Evolutionary conservation across 1,140 invertebrate species (phyloP).

Genomic region (Rhopalosiphum padi): DNA sequence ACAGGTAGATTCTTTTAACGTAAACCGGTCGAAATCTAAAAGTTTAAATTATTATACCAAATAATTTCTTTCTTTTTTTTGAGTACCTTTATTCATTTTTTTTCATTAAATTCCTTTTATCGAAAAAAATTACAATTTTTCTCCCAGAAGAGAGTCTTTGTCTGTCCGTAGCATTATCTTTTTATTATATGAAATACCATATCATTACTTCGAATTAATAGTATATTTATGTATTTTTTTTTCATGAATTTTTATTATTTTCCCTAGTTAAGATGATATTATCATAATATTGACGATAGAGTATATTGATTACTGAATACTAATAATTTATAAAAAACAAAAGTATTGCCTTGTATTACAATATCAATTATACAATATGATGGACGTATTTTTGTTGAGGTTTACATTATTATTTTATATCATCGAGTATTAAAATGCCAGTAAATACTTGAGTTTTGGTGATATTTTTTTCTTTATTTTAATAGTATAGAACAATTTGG

Average conservation of each 20-base stretch:
- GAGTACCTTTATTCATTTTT: too few species aligned
- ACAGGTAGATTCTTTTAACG: neutral
- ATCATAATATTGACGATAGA: neutral
- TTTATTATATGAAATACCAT: neutral
- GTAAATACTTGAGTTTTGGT: neutral
- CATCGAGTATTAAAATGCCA: neutral
- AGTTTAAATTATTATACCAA: neutral
- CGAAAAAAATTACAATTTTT: too few species aligned
- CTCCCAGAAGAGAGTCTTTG: too few species aligned
- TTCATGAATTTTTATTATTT: neutral
- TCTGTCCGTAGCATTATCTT: too few species aligned
- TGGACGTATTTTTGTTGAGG: neutral
- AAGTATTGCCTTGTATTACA: neutral
- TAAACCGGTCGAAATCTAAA: neutral
- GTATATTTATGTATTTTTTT: neutral
- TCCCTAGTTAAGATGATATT: neutral
- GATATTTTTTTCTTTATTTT: neutral
- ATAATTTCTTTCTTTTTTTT: too few species aligned
- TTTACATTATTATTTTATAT: neutral
- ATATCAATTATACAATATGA: neutral
- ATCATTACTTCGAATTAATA: neutral
- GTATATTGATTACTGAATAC: neutral
- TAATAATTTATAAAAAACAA: neutral
- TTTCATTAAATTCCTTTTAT: too few species aligned
- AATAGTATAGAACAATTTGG: neutral